Conservation (phyloP, 2,888 invertebrate genomes). For the Ypsolopha sequella region DNA sequence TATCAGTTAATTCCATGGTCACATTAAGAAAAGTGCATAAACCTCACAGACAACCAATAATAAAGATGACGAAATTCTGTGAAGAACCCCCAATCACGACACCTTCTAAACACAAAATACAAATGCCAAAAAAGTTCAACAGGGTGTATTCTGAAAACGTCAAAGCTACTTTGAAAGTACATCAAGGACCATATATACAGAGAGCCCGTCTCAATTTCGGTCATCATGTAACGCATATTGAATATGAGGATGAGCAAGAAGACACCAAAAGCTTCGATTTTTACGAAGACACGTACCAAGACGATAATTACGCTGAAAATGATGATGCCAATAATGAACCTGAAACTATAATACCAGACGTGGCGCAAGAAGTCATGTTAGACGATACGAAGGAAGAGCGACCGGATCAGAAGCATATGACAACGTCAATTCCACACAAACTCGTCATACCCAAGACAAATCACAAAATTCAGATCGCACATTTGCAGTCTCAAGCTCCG, state of each 20-base stretch:
- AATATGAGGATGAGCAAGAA: not conserved
- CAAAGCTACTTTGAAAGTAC: constrained; percentile 23
- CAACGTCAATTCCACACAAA: constrained; percentile 17
- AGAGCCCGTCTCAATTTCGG: constrained; percentile 4
- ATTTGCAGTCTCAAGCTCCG: constrained; percentile 39
- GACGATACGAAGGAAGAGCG: constrained; percentile 25
- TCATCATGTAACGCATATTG: constrained; percentile 7
- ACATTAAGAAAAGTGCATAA: constrained; percentile 19
- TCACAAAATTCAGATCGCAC: constrained; percentile 31
- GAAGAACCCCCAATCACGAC: constrained; percentile 5
- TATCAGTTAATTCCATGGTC: constrained; percentile 12
- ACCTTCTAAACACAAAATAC: constrained; percentile 13
- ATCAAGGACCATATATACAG: not conserved
- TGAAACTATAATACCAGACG: constrained; percentile 34
- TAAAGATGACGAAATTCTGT: constrained; percentile 36
- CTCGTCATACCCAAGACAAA: constrained; percentile 31
- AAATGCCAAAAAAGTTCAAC: constrained; percentile 38
- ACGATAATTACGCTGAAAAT: not conserved
- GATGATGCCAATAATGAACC: not conserved
- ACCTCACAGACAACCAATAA: constrained; percentile 15
- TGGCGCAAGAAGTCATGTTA: constrained; percentile 45
- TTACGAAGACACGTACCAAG: not conserved
- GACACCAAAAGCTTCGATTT: not conserved
- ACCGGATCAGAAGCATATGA: constrained; percentile 8
- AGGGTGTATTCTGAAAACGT: constrained; percentile 14